Evolutionary conservation across 2,113 vertebrate species (phyloP), one percentile per base, ranked within the genome.

Genomic region (Falcunculus frontatus): DNA sequence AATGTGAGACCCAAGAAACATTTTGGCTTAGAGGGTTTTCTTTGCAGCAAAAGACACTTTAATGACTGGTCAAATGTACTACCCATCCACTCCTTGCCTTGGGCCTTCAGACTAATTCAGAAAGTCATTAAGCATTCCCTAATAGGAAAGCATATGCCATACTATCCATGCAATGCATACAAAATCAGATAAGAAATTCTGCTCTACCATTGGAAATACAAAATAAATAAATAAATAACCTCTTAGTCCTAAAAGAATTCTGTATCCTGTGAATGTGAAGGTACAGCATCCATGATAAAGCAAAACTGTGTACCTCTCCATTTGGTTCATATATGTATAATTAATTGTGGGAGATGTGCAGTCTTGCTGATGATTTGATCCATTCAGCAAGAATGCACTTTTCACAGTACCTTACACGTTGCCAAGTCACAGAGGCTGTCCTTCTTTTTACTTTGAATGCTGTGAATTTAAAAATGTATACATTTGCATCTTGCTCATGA

Each of bases 21-120:
- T 95, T 97, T 96, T 93, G 92, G 74, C 86, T 90, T 76, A 92
- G 64, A 96, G 70, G 53, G 46, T 89, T 90, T 95, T 94, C 85
- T 94, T 97, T 89, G 86, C 85, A 85, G 69, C 92, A 96, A 95
- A 95, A 92, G 62, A 89, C 52, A 76, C 49, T 95, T 96, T 95
- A 96, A 97, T 96, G 83, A 95, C 94, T 96, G 96, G 94, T 97
- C 96, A 97, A 74, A 96, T 70, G 83, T 89, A 88, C 81, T 90
- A 95, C 96, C 76, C 79, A 86, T 86, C 56, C 87, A 13, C 59
- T 97, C 88, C 92, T 95, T 97, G 97, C 97, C 96, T 95, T 90
- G 82, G 91, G 97, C 93, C 68, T 83, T 95, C 93, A 83, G 91
- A 96, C 93, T 96, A 86, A 97, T 97, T 97, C 96, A 96, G 95